Conservation (phyloP, 2,888 invertebrate species). For the Nebria salina region DNA sequence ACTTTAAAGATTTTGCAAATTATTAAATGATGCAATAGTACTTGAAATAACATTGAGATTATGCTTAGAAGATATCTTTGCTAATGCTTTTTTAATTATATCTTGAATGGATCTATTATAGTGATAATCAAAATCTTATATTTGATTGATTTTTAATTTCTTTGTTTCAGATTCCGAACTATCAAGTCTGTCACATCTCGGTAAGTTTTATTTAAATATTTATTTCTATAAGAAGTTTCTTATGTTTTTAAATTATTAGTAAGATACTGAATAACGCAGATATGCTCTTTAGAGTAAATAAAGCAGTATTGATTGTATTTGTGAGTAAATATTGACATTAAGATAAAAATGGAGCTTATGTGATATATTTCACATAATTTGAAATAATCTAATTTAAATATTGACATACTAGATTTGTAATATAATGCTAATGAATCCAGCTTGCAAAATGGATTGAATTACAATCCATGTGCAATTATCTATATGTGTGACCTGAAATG, state of each 20-base stretch:
- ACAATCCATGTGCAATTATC: not conserved
- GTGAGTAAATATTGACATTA: too few relatives aligned
- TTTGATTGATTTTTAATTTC: slow-evolving; percentile 5
- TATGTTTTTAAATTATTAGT: too few relatives aligned
- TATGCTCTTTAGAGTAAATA: too few relatives aligned
- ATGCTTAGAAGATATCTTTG: not conserved
- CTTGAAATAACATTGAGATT: not conserved
- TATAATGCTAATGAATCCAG: too few relatives aligned
- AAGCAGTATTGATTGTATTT: too few relatives aligned
- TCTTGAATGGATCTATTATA: not conserved
- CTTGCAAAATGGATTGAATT: not conserved
- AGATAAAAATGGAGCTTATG: too few relatives aligned
- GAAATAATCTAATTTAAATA: too few relatives aligned
- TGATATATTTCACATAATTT: too few relatives aligned
- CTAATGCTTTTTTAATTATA: not conserved
- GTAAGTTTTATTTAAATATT: slow-evolving; percentile 62
- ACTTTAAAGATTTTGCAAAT: not conserved
- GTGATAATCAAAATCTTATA: not conserved
- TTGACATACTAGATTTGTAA: too few relatives aligned
- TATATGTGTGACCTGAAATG: not conserved
- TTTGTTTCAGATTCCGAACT: slow-evolving; percentile 71
- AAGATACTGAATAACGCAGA: too few relatives aligned
- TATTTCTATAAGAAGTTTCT: too few relatives aligned
- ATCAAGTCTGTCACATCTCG: slow-evolving; percentile 71
- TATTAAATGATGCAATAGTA: not conserved